Evolutionary conservation across 2,888 invertebrate genomes (phyloP).

Genomic region (Mactromeris polynyma): DNA sequence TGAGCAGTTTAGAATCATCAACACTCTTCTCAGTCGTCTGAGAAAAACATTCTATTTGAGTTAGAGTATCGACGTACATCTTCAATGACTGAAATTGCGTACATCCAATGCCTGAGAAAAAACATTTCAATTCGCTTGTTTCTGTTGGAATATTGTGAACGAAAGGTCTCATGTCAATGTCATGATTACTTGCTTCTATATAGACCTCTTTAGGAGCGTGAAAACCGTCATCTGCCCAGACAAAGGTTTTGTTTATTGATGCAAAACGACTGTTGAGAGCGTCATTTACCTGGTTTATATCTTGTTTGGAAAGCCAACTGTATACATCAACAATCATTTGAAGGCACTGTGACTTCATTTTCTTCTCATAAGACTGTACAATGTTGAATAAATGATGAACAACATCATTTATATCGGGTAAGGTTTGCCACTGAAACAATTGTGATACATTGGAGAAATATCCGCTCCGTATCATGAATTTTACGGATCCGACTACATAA

Average conservation of each 20-base stretch:
- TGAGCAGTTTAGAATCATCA: neutral
- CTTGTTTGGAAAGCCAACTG: neutral
- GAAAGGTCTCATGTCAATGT: constrained; percentile 13
- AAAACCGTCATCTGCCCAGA: constrained; percentile 25
- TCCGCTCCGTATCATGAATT: neutral
- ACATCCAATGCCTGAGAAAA: constrained; percentile 30
- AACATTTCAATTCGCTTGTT: neutral
- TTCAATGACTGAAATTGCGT: neutral
- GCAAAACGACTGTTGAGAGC: neutral
- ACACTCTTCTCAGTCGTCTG: neutral
- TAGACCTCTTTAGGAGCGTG: neutral
- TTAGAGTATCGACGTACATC: constrained; percentile 12
- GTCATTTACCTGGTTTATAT: neutral
- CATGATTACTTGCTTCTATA: neutral
- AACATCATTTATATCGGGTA: neutral
- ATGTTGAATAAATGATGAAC: constrained; percentile 15
- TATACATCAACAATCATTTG: neutral
- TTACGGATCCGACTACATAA: neutral
- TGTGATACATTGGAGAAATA: neutral
- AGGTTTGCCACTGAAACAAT: neutral
- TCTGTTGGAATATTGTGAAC: constrained; percentile 19
- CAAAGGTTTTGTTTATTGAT: neutral
- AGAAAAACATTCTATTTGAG: neutral
- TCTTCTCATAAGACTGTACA: neutral
- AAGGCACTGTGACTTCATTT: neutral